These are phyloP conservation scores for Oreochromis niloticus DNA, from an alignment of 2,113 vertebrate genomes.

Conservation along the genomic window DNA sequence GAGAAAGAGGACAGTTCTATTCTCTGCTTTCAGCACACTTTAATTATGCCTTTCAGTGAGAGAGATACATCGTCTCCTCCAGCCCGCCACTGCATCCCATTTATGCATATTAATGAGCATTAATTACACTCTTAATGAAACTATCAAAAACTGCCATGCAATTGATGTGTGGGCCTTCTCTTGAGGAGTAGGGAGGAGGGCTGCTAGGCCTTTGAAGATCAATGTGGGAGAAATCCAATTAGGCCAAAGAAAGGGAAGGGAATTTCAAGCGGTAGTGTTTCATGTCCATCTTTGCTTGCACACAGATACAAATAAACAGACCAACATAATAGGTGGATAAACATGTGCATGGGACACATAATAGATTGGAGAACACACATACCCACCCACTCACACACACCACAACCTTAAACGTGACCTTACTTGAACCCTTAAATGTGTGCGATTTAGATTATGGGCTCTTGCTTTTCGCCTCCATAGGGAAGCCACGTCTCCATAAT, in stretches of 20 bases:
- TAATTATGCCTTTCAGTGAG: slow-evolving; percentile 69
- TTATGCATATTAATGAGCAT: slow-evolving; percentile 77
- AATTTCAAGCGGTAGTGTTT: slow-evolving; percentile 61
- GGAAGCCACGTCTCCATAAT: not conserved
- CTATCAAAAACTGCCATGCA: slow-evolving; percentile 68
- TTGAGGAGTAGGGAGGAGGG: slow-evolving; percentile 56
- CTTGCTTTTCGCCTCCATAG: not conserved
- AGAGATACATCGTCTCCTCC: slow-evolving; percentile 56
- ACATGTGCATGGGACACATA: slow-evolving; percentile 20
- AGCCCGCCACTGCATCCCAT: slow-evolving; percentile 49
- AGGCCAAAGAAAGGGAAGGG: slow-evolving; percentile 62
- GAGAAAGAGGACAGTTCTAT: slow-evolving; percentile 52
- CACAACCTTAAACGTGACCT: not conserved
- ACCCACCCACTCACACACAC: accelerated
- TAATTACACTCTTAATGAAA: slow-evolving; percentile 78
- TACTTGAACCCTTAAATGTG: not conserved
- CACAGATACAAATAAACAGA: slow-evolving; percentile 20
- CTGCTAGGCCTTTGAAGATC: slow-evolving; percentile 72
- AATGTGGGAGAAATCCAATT: slow-evolving; percentile 76
- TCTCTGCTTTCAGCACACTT: slow-evolving; percentile 59
- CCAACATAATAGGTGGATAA: slow-evolving; percentile 17
- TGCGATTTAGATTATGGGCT: not conserved
- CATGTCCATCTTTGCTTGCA: slow-evolving; percentile 47
- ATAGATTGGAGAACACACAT: not conserved
- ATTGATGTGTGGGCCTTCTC: slow-evolving; percentile 67